These are phyloP conservation scores for Cryptoprocta ferox DNA, from an alignment of 2,797 vertebrate species.

Conservation along the genomic window DNA sequence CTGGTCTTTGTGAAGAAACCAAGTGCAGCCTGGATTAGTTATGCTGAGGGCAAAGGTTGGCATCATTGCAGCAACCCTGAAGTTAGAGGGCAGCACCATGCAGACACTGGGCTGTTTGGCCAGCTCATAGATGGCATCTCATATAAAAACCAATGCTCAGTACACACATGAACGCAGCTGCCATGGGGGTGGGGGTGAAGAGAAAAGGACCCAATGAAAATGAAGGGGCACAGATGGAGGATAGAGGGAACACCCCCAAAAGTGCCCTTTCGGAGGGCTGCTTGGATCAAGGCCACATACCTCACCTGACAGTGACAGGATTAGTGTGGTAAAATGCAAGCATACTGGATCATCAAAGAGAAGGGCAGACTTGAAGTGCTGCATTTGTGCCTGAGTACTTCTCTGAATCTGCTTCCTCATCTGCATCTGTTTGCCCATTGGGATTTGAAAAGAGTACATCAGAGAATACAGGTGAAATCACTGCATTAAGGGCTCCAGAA, in stretches of 20 bases:
- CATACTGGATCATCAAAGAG: background rate
- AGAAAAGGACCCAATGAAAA: background rate
- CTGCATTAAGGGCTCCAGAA: background rate
- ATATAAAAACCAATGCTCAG: background rate
- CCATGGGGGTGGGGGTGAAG: background rate
- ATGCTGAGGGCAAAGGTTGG: background rate
- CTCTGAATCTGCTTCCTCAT: background rate
- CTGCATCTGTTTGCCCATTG: background rate
- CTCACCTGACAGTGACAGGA: background rate
- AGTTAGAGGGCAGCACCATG: rapidly evolving
- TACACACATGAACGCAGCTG: background rate
- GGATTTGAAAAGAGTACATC: background rate
- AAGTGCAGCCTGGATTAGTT: background rate
- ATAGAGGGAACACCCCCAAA: background rate
- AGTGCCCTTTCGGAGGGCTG: background rate
- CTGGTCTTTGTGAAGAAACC: background rate
- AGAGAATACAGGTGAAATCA: background rate
- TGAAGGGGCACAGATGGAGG: background rate
- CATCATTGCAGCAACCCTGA: background rate
- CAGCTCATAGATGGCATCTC: background rate
- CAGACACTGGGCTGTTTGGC: background rate
- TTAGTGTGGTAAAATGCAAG: background rate
- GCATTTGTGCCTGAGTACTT: background rate
- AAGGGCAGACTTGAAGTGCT: background rate
- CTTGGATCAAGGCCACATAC: background rate